A percentile compares a stretch with the other conserved stretches of the same genome.
Conservation (phyloP, 53 echinoderm and acorn worm species). For the Echinarachnius parma region DNA sequence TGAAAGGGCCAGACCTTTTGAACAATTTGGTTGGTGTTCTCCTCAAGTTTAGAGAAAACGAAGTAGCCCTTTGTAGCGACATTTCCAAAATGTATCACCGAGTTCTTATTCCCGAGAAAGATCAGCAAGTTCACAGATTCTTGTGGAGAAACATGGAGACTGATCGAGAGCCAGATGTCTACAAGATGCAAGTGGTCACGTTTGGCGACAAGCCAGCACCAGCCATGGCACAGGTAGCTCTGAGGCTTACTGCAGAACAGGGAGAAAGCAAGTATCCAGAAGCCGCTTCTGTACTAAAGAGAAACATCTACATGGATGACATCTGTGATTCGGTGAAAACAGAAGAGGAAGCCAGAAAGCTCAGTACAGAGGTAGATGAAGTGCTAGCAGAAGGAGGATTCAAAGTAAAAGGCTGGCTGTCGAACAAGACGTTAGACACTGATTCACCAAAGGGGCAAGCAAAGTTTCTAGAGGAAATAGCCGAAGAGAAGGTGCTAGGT, state of each 20-base stretch:
- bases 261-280: slow-evolving; percentile 9
- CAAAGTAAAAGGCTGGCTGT: slow-evolving; percentile 39
- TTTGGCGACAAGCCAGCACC: slow-evolving; percentile 49
- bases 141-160: slow-evolving; percentile 29
- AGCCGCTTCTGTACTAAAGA: slow-evolving; percentile 9
- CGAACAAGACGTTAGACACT: neutral
- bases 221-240: slow-evolving; percentile 37
- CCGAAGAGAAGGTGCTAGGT: slow-evolving; percentile 43
- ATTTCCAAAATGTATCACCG: slow-evolving; percentile 53
- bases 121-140: slow-evolving; percentile 52
- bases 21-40: slow-evolving; percentile 44
- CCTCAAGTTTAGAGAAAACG: slow-evolving; percentile 32
- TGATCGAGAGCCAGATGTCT: slow-evolving; percentile 26
- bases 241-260: slow-evolving; percentile 34
- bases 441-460: neutral
- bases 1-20: slow-evolving; percentile 48
- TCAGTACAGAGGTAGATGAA: slow-evolving; percentile 17
- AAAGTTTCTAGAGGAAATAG: slow-evolving; percentile 17
- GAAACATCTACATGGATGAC: slow-evolving; percentile 47
- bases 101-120: slow-evolving; percentile 35
- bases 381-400: slow-evolving; percentile 38
- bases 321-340: slow-evolving; percentile 26
- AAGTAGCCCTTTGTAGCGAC: slow-evolving; percentile 26
- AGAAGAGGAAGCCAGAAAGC: slow-evolving; percentile 9
- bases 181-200: slow-evolving; percentile 41